These are phyloP conservation scores for Isoperla grammatica DNA, from an alignment of 2,888 invertebrate species.

Conservation along the genomic window DNA sequence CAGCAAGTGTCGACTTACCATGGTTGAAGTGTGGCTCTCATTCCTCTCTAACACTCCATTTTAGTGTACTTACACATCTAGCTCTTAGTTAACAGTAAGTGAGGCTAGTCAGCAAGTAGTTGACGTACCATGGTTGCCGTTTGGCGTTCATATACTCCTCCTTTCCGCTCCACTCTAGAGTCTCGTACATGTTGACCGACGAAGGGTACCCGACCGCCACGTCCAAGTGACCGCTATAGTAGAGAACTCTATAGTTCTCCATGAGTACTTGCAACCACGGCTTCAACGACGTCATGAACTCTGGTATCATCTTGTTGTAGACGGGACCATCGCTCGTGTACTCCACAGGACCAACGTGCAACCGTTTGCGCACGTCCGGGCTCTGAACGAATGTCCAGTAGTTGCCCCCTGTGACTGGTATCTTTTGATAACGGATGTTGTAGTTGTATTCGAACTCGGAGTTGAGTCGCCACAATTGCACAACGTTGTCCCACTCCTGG, in stretches of 20 bases:
- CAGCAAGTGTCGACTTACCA: no score
- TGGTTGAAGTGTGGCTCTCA: no score
- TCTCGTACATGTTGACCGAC: slow-evolving; percentile 41
- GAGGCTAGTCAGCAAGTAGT: no score
- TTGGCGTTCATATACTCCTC: slow-evolving; percentile 38
- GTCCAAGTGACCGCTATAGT: slow-evolving; percentile 47
- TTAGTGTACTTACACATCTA: no score
- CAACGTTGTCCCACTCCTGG: slow-evolving; percentile 17
- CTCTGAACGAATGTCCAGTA: slow-evolving; percentile 43
- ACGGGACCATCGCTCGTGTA: slow-evolving; percentile 50
- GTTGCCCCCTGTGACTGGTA: slow-evolving; percentile 9
- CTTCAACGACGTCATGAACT: slow-evolving; percentile 55
- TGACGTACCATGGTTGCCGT: slow-evolving; percentile 37
- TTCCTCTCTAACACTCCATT: no score
- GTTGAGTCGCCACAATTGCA: slow-evolving; percentile 1
- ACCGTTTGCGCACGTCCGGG: slow-evolving; percentile 45
- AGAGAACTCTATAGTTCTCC: slow-evolving; percentile 44
- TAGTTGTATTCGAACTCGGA: slow-evolving; percentile 49
- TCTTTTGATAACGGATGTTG: slow-evolving; percentile 46
- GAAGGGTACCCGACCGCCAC: slow-evolving; percentile 44
- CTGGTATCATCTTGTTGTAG: slow-evolving; percentile 48
- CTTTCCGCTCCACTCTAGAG: slow-evolving; percentile 40
- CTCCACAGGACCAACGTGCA: slow-evolving; percentile 51
- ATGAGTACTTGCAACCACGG: slow-evolving; percentile 51
- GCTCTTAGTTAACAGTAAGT: no score